Evolutionary conservation across 2,888 invertebrate genomes (phyloP).

Genomic region (Hedya salicella): DNA sequence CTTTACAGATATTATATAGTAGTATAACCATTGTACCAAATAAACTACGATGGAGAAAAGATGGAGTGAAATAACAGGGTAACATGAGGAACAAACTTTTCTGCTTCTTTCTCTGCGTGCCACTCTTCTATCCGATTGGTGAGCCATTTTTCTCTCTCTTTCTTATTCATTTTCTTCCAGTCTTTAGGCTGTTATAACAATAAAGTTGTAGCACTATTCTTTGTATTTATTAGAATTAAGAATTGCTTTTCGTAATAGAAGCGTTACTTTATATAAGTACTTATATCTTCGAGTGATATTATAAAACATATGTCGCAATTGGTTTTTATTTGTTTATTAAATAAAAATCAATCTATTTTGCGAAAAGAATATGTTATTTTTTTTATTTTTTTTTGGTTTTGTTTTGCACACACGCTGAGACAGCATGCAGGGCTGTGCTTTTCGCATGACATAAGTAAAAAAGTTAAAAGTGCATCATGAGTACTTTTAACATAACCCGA

Average conservation of each 20-base stretch:
- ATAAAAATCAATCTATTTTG: too few relatives aligned
- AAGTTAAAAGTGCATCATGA: too few relatives aligned
- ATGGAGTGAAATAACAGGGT: conserved; percentile 2
- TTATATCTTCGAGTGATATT: too few relatives aligned
- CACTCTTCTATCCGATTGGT: conserved; percentile 68
- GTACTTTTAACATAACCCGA: too few relatives aligned
- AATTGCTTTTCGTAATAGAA: background rate
- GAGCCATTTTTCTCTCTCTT: conserved; percentile 70
- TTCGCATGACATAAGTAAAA: too few relatives aligned
- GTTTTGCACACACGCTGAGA: too few relatives aligned
- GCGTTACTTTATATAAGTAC: background rate
- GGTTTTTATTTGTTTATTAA: too few relatives aligned
- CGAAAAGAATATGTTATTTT: too few relatives aligned
- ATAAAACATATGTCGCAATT: too few relatives aligned
- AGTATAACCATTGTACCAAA: background rate
- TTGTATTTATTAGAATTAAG: background rate
- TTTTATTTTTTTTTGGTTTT: too few relatives aligned
- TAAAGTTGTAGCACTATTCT: conserved; percentile 46
- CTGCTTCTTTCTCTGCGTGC: conserved; percentile 69
- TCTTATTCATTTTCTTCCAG: conserved; percentile 76
- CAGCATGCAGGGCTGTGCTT: too few relatives aligned
- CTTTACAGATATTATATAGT: background rate
- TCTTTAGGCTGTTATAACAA: conserved; percentile 68
- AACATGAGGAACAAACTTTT: conserved; percentile 67
- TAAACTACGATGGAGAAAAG: background rate